Evolutionary conservation across 2,888 invertebrate species (phyloP).

Genomic region (Melitaea athalia): DNA sequence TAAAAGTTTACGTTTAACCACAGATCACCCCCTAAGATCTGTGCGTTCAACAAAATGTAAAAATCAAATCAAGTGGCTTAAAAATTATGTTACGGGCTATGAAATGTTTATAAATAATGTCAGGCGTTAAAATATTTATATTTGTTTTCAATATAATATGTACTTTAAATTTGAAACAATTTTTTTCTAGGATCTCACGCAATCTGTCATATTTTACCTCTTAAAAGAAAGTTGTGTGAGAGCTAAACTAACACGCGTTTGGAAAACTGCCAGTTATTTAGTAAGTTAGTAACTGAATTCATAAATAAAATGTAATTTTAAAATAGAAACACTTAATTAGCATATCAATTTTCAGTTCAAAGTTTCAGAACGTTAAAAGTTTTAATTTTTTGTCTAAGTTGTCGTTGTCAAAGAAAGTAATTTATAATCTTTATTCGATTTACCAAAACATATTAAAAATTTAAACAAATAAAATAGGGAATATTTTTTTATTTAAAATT

Average conservation of each 20-base stretch:
- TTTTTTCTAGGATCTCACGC: neutral
- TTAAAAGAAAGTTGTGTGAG: slow-evolving; percentile 14
- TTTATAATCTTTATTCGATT: neutral
- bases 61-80: neutral
- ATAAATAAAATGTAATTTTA: neutral
- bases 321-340: neutral
- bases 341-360: neutral
- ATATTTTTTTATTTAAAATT: neutral
- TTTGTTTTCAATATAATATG: neutral
- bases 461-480: neutral
- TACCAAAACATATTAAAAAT: neutral
- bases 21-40: too few relatives aligned
- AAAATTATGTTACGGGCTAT: neutral
- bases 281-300: slow-evolving; percentile 1
- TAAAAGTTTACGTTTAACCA: neutral
- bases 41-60: too few relatives aligned
- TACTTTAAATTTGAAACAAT: neutral
- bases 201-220: slow-evolving; percentile 5
- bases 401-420: neutral
- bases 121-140: slow-evolving; percentile 3
- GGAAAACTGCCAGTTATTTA: slow-evolving; percentile 21
- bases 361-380: neutral
- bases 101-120: neutral
- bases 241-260: slow-evolving; percentile 15
- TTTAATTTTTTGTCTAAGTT: neutral